phyloP scores from a whole-genome alignment of 2,888 invertebrate species.

The Diarsia rubi region DNA sequence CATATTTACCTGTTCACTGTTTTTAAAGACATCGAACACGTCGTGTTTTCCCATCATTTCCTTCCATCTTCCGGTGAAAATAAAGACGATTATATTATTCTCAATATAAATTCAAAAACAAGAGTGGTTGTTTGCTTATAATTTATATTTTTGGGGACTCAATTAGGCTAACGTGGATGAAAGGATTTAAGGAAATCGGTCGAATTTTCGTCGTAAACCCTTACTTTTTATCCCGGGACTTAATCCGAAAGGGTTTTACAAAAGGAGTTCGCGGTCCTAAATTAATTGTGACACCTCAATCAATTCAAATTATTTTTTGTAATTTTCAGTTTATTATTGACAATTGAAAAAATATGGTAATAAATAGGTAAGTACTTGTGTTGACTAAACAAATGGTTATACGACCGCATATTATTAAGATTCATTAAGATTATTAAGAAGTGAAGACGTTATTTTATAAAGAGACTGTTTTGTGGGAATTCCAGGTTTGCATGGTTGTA shows the following conservation, averaged over 20 bases:
- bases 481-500: neutral
- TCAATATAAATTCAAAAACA: constrained; percentile 36
- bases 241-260: constrained; percentile 6
- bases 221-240: constrained; percentile 6
- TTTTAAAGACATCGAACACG: no score
- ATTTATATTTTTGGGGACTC: constrained; percentile 25
- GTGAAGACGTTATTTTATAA: neutral
- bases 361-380: neutral
- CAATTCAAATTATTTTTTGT: no score
- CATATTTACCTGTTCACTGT: no score
- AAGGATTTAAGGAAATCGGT: constrained; percentile 22
- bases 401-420: constrained; percentile 20
- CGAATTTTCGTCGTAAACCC: neutral
- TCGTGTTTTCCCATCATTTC: no score
- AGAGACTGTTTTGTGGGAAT: constrained; percentile 1
- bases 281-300: neutral
- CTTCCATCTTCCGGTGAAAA: neutral
- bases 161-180: constrained; percentile 22
- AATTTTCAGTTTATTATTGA: neutral
- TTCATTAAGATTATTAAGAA: constrained; percentile 9
- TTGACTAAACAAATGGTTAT: constrained; percentile 9
- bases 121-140: constrained; percentile 16
- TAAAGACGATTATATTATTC: neutral
- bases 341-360: neutral
- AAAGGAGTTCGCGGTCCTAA: neutral